Evolutionary conservation across 2,888 invertebrate genomes (phyloP).

Genomic region (Agonum fuliginosum): DNA sequence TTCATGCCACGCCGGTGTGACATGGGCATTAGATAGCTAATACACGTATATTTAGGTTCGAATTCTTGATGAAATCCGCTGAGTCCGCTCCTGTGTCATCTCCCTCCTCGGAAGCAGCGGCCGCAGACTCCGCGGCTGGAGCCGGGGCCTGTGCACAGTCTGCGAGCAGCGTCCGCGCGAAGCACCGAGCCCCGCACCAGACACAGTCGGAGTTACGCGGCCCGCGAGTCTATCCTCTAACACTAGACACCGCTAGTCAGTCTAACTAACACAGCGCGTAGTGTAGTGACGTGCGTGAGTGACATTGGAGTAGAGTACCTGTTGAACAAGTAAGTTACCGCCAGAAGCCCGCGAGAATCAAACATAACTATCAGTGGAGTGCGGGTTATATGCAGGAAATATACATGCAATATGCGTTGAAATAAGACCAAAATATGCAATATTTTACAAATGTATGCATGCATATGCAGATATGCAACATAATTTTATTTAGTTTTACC

Average conservation of each 20-base stretch:
- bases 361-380: no score
- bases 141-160: not conserved
- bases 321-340: conserved; percentile 43
- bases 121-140: not conserved
- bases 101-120: not conserved
- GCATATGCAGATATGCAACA: no score
- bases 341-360: no score
- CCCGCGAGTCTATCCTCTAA: not conserved
- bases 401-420: no score
- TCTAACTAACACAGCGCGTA: not conserved
- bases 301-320: conserved; percentile 1
- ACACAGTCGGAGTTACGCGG: not conserved
- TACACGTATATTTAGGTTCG: no score
- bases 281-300: conserved; percentile 5
- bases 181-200: not conserved
- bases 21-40: no score
- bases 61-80: not conserved
- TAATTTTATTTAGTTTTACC: no score
- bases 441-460: no score
- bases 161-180: conserved; percentile 5
- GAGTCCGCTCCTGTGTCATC: not conserved
- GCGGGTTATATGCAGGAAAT: no score
- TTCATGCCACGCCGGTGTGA: no score
- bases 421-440: no score
- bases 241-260: not conserved